Evolutionary conservation across 1,140 invertebrate species (phyloP).

Genomic region (Subanguina moxae): DNA sequence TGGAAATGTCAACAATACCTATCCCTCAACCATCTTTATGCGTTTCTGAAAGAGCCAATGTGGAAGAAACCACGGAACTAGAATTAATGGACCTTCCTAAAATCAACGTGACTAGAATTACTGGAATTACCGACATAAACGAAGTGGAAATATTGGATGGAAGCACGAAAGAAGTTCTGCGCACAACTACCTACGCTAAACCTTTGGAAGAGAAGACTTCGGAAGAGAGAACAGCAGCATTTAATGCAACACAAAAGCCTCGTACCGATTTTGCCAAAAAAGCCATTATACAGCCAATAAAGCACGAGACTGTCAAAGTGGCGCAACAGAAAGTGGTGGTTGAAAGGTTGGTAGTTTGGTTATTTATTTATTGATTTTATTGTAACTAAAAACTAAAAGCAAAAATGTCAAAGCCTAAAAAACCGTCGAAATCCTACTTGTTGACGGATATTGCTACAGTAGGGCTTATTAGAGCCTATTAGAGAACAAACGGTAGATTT

Average conservation of each 20-base stretch:
- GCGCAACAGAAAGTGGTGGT: slow-evolving; percentile 20
- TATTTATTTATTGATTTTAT: too few relatives aligned
- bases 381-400: too few relatives aligned
- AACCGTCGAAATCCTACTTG: too few relatives aligned
- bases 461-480: too few relatives aligned
- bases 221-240: slow-evolving; percentile 21
- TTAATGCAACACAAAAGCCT: slow-evolving; percentile 28
- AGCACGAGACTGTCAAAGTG: slow-evolving; percentile 32
- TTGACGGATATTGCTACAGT: too few relatives aligned
- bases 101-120: neutral
- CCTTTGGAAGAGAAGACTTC: slow-evolving; percentile 8
- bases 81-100: neutral
- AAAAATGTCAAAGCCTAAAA: too few relatives aligned
- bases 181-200: slow-evolving; percentile 12
- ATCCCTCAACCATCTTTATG: neutral
- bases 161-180: neutral
- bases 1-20: neutral
- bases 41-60: neutral
- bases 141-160: neutral
- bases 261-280: slow-evolving; percentile 49
- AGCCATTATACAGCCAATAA: slow-evolving; percentile 47
- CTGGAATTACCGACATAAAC: neutral
- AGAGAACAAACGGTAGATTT: too few relatives aligned
- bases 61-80: neutral
- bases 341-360: slow-evolving; percentile 25